phyloP scores from a whole-genome alignment of 2,888 invertebrate species.

The Callyntrura guangdongensis region DNA sequence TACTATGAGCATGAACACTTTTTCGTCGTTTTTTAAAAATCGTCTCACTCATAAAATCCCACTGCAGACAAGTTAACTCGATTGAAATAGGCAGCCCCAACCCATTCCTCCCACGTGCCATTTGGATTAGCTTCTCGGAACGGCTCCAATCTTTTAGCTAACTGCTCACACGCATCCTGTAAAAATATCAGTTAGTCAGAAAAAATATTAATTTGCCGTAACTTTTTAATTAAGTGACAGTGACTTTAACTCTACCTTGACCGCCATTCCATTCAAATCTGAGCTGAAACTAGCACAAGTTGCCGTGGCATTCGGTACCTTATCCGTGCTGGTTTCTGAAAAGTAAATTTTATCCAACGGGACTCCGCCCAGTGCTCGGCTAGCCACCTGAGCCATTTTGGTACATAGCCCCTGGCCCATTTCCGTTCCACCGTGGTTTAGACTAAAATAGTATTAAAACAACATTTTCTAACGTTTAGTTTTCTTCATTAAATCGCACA shows the following conservation, averaged over 20 bases:
- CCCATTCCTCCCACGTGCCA: conserved; percentile 94
- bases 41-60: conserved; percentile 90
- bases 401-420: conserved; percentile 99
- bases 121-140: conserved; percentile 91
- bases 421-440: conserved; percentile 90
- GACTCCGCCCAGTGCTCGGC: conserved; percentile 90
- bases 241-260: too few relatives aligned
- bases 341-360: conserved; percentile 92
- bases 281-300: conserved; percentile 94
- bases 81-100: conserved; percentile 91
- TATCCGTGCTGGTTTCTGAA: conserved; percentile 94
- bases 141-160: conserved; percentile 92
- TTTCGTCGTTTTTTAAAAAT: conserved; percentile 29
- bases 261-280: conserved; percentile 97
- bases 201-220: conserved; percentile 56
- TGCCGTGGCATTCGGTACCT: conserved; percentile 96
- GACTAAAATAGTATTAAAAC: too few relatives aligned
- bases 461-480: too few relatives aligned
- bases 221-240: too few relatives aligned
- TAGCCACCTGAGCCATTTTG: conserved; percentile 95
- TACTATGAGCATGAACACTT: neutral
- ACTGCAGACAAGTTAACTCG: conserved; percentile 93
- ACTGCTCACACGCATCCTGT: conserved; percentile 90
- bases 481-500: too few relatives aligned
- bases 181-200: conserved; percentile 85